Conservation (phyloP, 2,888 invertebrate genomes). For the Sarcophaga rosellei region DNA sequence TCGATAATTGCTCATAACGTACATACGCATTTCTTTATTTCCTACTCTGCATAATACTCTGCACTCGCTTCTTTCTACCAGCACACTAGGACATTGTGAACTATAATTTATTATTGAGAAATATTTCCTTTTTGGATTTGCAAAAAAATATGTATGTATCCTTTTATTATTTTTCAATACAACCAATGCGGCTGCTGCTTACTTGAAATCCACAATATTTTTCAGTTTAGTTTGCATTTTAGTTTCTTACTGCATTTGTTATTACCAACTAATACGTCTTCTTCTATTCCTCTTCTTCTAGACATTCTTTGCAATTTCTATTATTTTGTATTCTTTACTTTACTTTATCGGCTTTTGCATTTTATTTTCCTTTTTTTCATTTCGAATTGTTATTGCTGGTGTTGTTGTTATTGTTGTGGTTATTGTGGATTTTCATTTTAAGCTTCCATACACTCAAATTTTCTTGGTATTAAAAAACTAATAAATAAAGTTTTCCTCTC, state of each 20-base stretch:
- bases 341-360: constrained; percentile 4
- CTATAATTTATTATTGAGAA: too few relatives aligned
- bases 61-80: too few relatives aligned
- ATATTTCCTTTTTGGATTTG: too few relatives aligned
- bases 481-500: not conserved
- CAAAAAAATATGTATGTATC: too few relatives aligned
- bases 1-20: too few relatives aligned
- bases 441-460: constrained; percentile 1
- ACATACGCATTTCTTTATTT: too few relatives aligned
- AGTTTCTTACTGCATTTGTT: too few relatives aligned
- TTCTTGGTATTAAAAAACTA: constrained; percentile 21
- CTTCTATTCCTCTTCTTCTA: not conserved
- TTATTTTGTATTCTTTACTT: not conserved
- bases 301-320: not conserved
- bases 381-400: not conserved
- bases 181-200: too few relatives aligned
- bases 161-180: too few relatives aligned
- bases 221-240: constrained; percentile 42
- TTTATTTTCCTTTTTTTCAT: constrained; percentile 31
- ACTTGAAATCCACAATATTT: not conserved
- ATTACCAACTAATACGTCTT: too few relatives aligned
- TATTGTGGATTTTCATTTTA: constrained; percentile 3
- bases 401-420: not conserved
- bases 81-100: too few relatives aligned
- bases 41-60: too few relatives aligned